These are phyloP conservation scores for Drosophila prostipennis DNA, from an alignment of 2,888 invertebrate genomes.

Conservation along the genomic window DNA sequence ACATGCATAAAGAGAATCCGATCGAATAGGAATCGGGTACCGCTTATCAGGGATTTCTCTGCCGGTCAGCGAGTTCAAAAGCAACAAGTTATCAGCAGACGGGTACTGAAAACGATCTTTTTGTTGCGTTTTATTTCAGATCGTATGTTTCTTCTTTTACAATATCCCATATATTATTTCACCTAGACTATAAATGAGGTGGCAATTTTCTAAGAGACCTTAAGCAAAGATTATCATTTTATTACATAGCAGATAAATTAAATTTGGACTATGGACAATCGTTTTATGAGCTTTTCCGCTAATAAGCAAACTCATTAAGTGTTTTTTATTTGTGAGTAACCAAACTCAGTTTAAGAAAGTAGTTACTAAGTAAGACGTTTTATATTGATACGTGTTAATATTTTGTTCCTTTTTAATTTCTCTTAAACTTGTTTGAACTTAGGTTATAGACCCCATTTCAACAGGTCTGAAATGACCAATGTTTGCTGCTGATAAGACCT, in stretches of 20 bases:
- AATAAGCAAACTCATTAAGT: too few relatives aligned
- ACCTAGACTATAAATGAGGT: constrained; percentile 16
- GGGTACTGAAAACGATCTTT: constrained; percentile 24
- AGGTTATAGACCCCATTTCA: constrained; percentile 38
- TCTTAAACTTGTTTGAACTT: constrained; percentile 12
- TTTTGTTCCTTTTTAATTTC: neutral
- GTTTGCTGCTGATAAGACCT: constrained; percentile 27
- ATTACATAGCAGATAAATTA: neutral
- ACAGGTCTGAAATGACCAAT: constrained; percentile 14
- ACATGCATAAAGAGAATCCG: constrained; percentile 25
- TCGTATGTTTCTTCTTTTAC: constrained; percentile 29
- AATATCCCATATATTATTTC: constrained; percentile 36
- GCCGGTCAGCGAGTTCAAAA: constrained; percentile 68
- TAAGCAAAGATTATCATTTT: too few relatives aligned
- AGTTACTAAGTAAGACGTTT: too few relatives aligned
- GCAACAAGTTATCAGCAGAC: constrained; percentile 57
- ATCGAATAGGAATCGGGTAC: constrained; percentile 41
- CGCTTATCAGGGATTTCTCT: constrained; percentile 27
- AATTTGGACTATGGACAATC: too few relatives aligned
- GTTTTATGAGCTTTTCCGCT: too few relatives aligned
- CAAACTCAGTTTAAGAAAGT: too few relatives aligned
- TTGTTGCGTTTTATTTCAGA: constrained; percentile 27
- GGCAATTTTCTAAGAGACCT: neutral
- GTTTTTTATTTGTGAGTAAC: too few relatives aligned
- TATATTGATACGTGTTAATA: neutral